Base-by-base conservation (phyloP, 2,888 invertebrate genomes). In the Sinopyrophorus schimmeli region DNA sequence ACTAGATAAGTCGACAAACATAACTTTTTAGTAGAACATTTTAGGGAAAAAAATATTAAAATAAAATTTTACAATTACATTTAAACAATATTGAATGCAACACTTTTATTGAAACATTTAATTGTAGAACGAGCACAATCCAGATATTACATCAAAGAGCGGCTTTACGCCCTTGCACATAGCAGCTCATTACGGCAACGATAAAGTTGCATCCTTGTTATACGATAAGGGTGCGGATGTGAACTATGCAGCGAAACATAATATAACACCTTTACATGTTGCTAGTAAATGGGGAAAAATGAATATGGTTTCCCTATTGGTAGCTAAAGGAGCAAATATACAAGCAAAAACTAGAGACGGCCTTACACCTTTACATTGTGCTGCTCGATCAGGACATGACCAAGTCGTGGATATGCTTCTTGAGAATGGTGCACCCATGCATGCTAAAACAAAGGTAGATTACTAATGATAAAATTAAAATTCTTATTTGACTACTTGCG, bases 141-240 rank as follows among this genome's bases (percentile, higher is more conserved):
- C 97, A 0, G 97, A 98, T 74, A 92, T 94, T 2, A 92, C 94
- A 47, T 95, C 95, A 1, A 97, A 96, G 76, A 94, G 93, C 54
- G 97, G 97, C 15, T 99, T 99, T 75, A 99, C 99, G 0, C 97
- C 99, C 0, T 81, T 99, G 17, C 99, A 99, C 76, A 99, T 99
- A 63, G 94, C 96, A 11, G 90, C 98, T 3, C 98, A 99, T 78
- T 99, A 99, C 74, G 97, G 98, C 40, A 98, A 98, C 75, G 91
- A 92, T 55, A 91, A 91, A 62, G 92, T 97, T 53, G 97, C 93
- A 2, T 84, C 84, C 53, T 80, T 98, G 41, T 77, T 99, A 32
- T 82, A 97, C 38, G 85, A 91, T 51, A 86, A 89, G 63, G 92
- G 93, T 17, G 98, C 98, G 0, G 92, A 99, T 76, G 90, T 96